Base-by-base conservation (phyloP, 1,140 invertebrate genomes). In the Micrasema minimum region DNA sequence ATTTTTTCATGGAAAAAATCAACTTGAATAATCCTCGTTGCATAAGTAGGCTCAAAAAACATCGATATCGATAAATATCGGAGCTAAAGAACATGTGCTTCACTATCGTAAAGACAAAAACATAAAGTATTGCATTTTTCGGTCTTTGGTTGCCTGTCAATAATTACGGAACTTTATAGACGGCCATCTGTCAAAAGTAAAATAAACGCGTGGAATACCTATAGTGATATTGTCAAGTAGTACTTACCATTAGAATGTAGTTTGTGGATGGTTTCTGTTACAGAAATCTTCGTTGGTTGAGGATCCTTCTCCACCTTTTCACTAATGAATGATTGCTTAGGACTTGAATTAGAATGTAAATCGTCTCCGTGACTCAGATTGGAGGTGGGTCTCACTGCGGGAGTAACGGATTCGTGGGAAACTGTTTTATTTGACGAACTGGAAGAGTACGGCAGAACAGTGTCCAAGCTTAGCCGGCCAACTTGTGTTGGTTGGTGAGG, bases 381-480 rank as follows among this genome's bases (percentile, higher is more conserved):
- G 23, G 45, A 62, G 14, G 20, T 12, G 14, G 55, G 59, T 16
- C 50, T 37, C 2, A 71, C 38, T 38, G 46, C 45, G 11, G 53
- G 53, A 2, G 48, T 48, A 1, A 37, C 14, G 23, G 12, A 41
- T 23, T 38, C n/a, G 10, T 66, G 6, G 71, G 50, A 46, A 62
- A 62, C 35, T 65, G 74, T 69, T 76, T 76, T 71, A 72, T 48
- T 7, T 11, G 46, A 48, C 0, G 18, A 48, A 48, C 18, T 37
- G 46, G 45, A 18, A 41, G 35, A 26, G 18, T 41, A 45, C n/a
- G 46, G 12, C 10, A 23, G 16, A 48, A 9, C 20, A 20, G 46
- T 18, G 11, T 48, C 46, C 46, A 11, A 18, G 18, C 16, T 48
- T 16, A 48, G 4, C 26, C 10, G 23, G 20, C 50, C 50, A 53